phyloP scores from a whole-genome alignment of 2,888 invertebrate species.

The Drosophila quinaria region DNA sequence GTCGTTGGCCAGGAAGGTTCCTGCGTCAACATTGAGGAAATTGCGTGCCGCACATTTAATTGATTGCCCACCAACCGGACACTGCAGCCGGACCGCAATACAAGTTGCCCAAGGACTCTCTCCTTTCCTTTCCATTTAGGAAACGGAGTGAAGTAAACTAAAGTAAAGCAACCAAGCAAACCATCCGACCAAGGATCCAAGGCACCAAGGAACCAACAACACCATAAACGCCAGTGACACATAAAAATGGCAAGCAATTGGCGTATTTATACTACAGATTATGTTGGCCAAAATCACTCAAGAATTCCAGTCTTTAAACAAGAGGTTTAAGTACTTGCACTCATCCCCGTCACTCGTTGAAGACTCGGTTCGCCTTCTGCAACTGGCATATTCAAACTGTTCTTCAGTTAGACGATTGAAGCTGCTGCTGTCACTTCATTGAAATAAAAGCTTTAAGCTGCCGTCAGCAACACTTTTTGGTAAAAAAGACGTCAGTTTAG shows the following conservation, averaged over 20 bases:
- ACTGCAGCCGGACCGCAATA: conserved; percentile 17
- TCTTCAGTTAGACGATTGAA: background rate
- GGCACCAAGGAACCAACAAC: conserved; percentile 14
- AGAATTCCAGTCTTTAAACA: conserved; percentile 19
- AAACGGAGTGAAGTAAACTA: background rate
- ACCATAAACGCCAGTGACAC: conserved; percentile 22
- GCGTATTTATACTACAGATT: conserved; percentile 38
- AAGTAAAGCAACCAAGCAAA: too few species aligned
- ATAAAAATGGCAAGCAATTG: conserved; percentile 47
- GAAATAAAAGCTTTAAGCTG: background rate
- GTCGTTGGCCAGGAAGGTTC: conserved; percentile 21
- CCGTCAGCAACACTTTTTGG: background rate
- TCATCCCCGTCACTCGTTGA: background rate
- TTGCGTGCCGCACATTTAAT: conserved; percentile 73
- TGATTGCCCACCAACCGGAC: conserved; percentile 63
- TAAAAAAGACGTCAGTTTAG: background rate
- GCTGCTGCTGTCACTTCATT: background rate
- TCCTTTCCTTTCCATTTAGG: background rate
- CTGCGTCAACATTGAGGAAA: conserved; percentile 61
- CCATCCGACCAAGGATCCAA: background rate
- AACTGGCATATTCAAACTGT: background rate
- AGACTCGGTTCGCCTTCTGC: background rate
- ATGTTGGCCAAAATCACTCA: conserved; percentile 22
- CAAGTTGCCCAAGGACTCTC: conserved; percentile 10
- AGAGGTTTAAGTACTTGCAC: background rate